Percentiles rank a stretch among this genome's conserved stretches.
These are phyloP conservation scores for Chymomyza fuscimana DNA, from an alignment of 2,888 invertebrate species.

Conservation along the genomic window DNA sequence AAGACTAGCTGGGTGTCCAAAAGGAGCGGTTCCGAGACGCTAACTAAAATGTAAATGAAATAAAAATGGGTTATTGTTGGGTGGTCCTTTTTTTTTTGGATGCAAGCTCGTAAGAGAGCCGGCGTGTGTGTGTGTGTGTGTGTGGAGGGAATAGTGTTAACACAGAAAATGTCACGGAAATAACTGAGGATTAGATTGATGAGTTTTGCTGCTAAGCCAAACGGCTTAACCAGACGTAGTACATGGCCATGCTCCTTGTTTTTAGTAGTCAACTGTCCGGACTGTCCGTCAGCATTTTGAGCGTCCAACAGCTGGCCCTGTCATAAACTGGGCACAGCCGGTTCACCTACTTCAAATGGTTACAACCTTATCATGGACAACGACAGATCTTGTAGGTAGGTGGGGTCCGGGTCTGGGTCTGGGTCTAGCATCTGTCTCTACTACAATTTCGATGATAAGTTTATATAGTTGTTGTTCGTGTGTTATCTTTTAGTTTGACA, in stretches of 20 bases:
- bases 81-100: conserved; percentile 20
- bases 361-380: neutral
- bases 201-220: conserved; percentile 63
- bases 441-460: neutral
- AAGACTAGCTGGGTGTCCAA: neutral
- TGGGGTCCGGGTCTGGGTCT: no score
- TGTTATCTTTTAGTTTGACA: conserved; percentile 56
- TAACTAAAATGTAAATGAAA: conserved; percentile 66
- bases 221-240: conserved; percentile 16
- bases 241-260: neutral
- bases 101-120: neutral
- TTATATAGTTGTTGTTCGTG: conserved; percentile 22
- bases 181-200: conserved; percentile 70
- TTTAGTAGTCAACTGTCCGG: neutral
- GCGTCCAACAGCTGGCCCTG: conserved; percentile 20
- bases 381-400: neutral
- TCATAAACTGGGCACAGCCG: conserved; percentile 42
- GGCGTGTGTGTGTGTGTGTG: neutral
- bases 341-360: conserved; percentile 2
- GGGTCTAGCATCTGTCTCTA: neutral
- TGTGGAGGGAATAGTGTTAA: conserved; percentile 32
- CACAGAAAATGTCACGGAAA: conserved; percentile 71
- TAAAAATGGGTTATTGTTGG: conserved; percentile 50
- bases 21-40: conserved; percentile 36
- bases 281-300: neutral